Base-by-base conservation (phyloP, 2,888 invertebrate species). In the Augiades crinisus region DNA sequence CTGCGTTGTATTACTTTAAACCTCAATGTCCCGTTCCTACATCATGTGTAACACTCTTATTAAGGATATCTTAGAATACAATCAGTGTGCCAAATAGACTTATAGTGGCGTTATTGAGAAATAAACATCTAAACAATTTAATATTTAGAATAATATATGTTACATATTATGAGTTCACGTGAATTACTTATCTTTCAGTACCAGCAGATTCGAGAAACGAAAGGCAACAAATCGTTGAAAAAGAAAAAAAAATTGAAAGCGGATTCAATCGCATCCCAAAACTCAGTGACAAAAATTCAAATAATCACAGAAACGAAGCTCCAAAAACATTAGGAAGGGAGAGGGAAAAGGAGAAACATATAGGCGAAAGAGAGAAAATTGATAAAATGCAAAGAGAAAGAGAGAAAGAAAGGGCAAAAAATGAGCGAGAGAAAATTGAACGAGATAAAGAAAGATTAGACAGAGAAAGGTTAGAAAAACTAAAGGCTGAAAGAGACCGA, bases 241-340 rank as follows among this genome's bases (percentile, higher is more conserved):
- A 54, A 59, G 86, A 83, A 55, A 75, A 60, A 54, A 85, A 74
- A 68, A 64, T 75, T 8, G 85, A 83, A 58, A 53, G 63, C 50
- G 73, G 75, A 5, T 78, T 86, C 57, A 81, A 78, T 2, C 73
- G 91, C 53, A 92, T 92, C 63, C 92, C 92, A 30, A 92, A 92
- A 76, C 56, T 92, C 2, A 72, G 78, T 43, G 84, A 81, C 21
- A 88, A 74, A 69, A 60, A 59, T 44, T 40, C 68, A 21, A 70
- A 60, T 30, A 67, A 55, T 54, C 41, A 60, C 10, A 80, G 70
- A 60, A 73, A 64, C 59, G 72, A 78, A 31, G 71, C 66, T 47
- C 68, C 76, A 5, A 78, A 68, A 69, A 49, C 58, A 53, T 45
- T 30, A 43, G 53, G 43, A 50, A 45, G 54, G 54, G 63, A 46